phyloP scores from a whole-genome alignment of 2,888 invertebrate genomes.

The Mesorhabditis sp. region DNA sequence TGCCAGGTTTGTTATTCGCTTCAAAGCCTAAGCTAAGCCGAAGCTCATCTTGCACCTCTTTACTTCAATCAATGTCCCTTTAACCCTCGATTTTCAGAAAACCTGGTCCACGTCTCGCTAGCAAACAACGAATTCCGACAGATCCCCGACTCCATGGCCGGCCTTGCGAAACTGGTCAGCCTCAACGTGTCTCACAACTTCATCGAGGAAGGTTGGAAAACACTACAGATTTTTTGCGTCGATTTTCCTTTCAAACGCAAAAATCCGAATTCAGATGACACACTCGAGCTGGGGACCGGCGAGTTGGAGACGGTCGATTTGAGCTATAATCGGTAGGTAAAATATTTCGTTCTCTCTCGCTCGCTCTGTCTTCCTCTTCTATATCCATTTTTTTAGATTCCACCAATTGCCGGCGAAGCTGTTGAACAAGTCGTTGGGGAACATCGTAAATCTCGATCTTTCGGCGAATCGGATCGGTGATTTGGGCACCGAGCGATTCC shows the following conservation, averaged over 20 bases:
- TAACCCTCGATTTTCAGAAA: slow-evolving; percentile 20
- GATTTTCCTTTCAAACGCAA: no score
- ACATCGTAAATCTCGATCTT: slow-evolving; percentile 27
- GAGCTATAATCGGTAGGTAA: not conserved
- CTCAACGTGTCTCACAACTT: slow-evolving; percentile 44
- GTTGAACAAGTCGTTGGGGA: slow-evolving; percentile 18
- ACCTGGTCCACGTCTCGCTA: slow-evolving; percentile 41
- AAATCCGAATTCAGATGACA: no score
- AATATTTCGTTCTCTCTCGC: not conserved
- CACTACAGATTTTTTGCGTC: no score
- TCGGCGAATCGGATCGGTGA: slow-evolving; percentile 31
- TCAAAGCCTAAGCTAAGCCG: not conserved
- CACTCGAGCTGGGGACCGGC: no score
- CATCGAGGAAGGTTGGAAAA: slow-evolving; percentile 17
- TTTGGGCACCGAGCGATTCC: slow-evolving; percentile 22
- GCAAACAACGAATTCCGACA: slow-evolving; percentile 35
- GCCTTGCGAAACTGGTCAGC: slow-evolving; percentile 35
- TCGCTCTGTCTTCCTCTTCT: slow-evolving; percentile 24
- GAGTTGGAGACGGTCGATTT: not conserved
- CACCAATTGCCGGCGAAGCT: slow-evolving; percentile 21
- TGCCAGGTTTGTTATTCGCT: slow-evolving; percentile 18
- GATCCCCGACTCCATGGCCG: slow-evolving; percentile 37
- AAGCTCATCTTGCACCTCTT: not conserved
- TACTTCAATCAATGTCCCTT: not conserved
- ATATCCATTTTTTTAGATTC: slow-evolving; percentile 7